These are phyloP conservation scores for Dicyrtomina minuta DNA, from an alignment of 2,888 invertebrate species.

Conservation along the genomic window DNA sequence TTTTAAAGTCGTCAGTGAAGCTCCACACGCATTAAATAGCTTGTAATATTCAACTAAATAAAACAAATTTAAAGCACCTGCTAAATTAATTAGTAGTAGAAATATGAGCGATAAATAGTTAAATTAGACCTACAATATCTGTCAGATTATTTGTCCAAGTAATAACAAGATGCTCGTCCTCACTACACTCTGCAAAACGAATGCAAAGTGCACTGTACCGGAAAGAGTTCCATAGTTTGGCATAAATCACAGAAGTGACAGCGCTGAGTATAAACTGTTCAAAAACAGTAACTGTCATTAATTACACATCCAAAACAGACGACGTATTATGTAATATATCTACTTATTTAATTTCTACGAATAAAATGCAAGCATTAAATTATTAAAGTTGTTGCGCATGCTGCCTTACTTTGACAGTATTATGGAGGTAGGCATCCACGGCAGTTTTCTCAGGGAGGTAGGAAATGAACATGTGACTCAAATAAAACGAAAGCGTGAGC, in stretches of 20 bases:
- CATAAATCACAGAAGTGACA: neutral
- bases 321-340: no score
- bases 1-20: no score
- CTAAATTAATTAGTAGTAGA: no score
- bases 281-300: no score
- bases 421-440: neutral
- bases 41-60: no score
- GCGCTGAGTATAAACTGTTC: conserved; percentile 15
- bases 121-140: conserved; percentile 4
- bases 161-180: neutral
- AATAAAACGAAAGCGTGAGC: neutral
- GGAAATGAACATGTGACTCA: conserved; percentile 5
- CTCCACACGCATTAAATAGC: no score
- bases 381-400: neutral
- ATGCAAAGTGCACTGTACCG: conserved; percentile 2
- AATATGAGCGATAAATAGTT: no score
- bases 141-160: neutral
- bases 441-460: neutral
- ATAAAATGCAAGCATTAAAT: neutral
- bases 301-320: no score
- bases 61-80: no score
- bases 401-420: conserved; percentile 2
- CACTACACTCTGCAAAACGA: conserved; percentile 11
- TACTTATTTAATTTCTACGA: no score
- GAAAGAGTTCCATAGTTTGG: conserved; percentile 5